Percentiles rank a stretch among this genome's conserved stretches.
These are phyloP conservation scores for Phania funesta DNA, from an alignment of 2,888 invertebrate genomes.

Conservation along the genomic window DNA sequence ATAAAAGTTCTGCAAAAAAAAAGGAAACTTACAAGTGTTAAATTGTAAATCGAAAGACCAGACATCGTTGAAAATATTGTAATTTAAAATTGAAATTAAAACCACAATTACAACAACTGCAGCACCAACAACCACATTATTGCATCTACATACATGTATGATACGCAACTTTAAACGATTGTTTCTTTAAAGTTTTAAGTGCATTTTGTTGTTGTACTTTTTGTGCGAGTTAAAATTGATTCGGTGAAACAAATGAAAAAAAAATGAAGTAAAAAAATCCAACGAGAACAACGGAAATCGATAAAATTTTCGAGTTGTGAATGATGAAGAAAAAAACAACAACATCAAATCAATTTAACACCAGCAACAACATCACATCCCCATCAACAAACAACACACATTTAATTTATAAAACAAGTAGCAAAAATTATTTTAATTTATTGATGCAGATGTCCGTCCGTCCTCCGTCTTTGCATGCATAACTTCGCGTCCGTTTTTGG, in stretches of 20 bases:
- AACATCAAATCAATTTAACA: conserved; percentile 62
- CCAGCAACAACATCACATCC: conserved; percentile 36
- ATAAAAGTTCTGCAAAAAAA: neutral
- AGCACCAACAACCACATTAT: neutral
- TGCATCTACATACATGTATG: conserved; percentile 5
- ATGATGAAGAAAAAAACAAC: conserved; percentile 5
- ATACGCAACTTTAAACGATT: conserved; percentile 43
- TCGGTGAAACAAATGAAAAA: conserved; percentile 43
- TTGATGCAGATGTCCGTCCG: conserved; percentile 48
- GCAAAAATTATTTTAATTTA: conserved; percentile 62
- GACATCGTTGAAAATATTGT: conserved; percentile 28
- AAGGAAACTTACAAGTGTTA: conserved; percentile 43
- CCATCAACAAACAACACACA: conserved; percentile 47
- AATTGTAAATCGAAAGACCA: conserved; percentile 38
- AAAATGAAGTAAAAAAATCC: neutral
- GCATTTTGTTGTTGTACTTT: conserved; percentile 40
- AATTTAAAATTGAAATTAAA: conserved; percentile 37
- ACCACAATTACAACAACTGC: conserved; percentile 17
- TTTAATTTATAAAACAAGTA: conserved; percentile 61
- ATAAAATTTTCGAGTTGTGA: conserved; percentile 40
- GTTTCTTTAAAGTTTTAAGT: conserved; percentile 37
- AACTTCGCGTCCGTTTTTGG: conserved; percentile 7
- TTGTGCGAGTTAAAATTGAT: conserved; percentile 42
- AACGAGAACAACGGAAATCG: conserved; percentile 58
- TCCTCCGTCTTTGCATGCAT: conserved; percentile 11